phyloP scores from a whole-genome alignment of 1,140 invertebrate genomes.

The Apis laboriosa region DNA sequence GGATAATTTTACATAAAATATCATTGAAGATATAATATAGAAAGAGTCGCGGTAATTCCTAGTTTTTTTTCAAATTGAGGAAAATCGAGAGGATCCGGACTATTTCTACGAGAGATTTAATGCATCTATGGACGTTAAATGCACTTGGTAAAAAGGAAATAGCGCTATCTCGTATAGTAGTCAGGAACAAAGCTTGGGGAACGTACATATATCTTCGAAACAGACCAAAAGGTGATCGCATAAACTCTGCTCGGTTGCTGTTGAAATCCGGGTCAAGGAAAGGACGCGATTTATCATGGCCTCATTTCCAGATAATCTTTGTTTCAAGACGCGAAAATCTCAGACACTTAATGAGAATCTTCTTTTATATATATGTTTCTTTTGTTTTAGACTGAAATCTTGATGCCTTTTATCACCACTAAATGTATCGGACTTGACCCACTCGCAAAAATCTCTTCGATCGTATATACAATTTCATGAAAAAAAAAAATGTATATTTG shows the following conservation, averaged over 20 bases:
- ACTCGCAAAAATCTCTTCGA: background rate
- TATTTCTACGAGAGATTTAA: conserved; percentile 7
- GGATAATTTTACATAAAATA: background rate
- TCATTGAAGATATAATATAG: background rate
- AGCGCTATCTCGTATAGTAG: background rate
- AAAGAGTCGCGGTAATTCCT: background rate
- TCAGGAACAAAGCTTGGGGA: background rate
- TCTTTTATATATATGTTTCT: background rate
- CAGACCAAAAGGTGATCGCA: conserved; percentile 19
- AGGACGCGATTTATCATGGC: conserved; percentile 41
- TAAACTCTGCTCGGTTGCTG: conserved; percentile 5
- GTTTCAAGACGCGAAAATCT: conserved; percentile 23
- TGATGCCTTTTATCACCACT: background rate
- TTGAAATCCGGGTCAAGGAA: conserved; percentile 35
- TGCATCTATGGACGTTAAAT: conserved; percentile 20
- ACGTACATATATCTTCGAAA: background rate
- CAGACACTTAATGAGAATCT: conserved; percentile 13
- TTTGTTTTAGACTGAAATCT: background rate
- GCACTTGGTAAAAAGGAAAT: conserved; percentile 1
- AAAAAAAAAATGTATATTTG: background rate
- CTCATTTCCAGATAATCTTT: conserved; percentile 28
- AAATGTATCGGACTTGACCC: background rate
- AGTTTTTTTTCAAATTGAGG: background rate
- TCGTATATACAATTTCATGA: background rate
- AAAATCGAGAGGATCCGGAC: background rate